Evolutionary conservation across 2,797 vertebrate species (phyloP).

Genomic region (Crenuchus spilurus): DNA sequence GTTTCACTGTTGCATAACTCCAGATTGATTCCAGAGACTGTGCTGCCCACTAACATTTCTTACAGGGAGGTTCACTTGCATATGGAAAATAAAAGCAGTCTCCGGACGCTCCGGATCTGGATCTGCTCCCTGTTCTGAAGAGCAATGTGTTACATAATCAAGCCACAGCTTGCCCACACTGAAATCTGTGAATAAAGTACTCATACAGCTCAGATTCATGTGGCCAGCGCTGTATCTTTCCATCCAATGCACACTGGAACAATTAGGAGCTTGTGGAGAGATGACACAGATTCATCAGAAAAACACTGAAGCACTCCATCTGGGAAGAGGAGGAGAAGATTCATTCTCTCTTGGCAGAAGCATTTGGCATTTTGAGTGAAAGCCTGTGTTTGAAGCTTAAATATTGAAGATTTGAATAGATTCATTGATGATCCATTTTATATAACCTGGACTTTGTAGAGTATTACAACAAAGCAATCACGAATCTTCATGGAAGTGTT

Average conservation of each 20-base stretch:
- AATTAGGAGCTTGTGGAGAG: conserved; percentile 46
- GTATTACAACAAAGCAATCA: neutral
- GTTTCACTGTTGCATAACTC: conserved; percentile 45
- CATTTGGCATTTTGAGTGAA: conserved; percentile 4
- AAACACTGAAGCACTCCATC: conserved; percentile 23
- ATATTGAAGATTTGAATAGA: neutral
- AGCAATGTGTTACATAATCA: conserved; percentile 52
- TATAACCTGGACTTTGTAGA: neutral
- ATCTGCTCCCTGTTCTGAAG: conserved; percentile 34
- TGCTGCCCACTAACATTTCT: conserved; percentile 35
- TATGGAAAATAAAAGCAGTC: conserved; percentile 31
- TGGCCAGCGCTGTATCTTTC: conserved; percentile 48
- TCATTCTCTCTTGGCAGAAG: neutral
- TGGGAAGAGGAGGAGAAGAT: conserved; percentile 4
- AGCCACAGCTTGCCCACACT: conserved; percentile 52
- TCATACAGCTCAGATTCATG: conserved; percentile 43
- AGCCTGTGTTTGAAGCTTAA: neutral
- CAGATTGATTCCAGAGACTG: conserved; percentile 47
- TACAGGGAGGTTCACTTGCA: neutral
- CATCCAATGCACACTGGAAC: conserved; percentile 51
- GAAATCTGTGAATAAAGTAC: conserved; percentile 45
- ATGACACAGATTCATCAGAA: conserved; percentile 44
- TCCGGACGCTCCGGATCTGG: conserved; percentile 19
- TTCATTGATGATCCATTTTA: neutral
- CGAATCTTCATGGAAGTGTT: neutral